phyloP scores from a whole-genome alignment of 2,888 invertebrate genomes.

The Drosophila hamatofila region DNA sequence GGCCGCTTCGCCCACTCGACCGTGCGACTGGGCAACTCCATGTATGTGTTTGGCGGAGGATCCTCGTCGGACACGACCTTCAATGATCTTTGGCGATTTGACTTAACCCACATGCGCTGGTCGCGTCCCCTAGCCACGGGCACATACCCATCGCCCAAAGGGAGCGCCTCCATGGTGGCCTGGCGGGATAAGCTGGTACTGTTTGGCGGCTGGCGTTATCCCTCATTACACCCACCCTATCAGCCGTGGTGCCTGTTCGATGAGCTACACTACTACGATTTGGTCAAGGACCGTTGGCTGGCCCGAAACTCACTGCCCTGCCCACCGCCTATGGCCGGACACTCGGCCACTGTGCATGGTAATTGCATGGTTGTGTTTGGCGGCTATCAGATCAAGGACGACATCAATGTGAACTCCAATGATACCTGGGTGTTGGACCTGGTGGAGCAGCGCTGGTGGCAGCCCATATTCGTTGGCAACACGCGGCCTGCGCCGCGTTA shows the following conservation, averaged over 20 bases:
- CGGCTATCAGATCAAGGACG: constrained; percentile 87
- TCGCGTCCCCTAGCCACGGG: constrained; percentile 91
- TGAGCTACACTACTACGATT: constrained; percentile 95
- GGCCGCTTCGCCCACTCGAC: constrained; percentile 97
- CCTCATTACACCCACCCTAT: constrained; percentile 93
- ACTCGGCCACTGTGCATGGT: constrained; percentile 94
- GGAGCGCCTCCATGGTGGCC: constrained; percentile 96
- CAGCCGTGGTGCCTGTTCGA: constrained; percentile 95
- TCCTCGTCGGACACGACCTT: constrained; percentile 97
- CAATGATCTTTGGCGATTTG: constrained; percentile 98
- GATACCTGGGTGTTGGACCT: constrained; percentile 96
- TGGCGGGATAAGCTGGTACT: constrained; percentile 93
- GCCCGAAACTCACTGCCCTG: constrained; percentile 70
- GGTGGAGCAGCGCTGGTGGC: constrained; percentile 91
- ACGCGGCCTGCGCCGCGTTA: constrained; percentile 93
- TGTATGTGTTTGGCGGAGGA: constrained; percentile 98
- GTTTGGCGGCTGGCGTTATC: constrained; percentile 98
- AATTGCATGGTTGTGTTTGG: constrained; percentile 94
- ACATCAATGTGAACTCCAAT: constrained; percentile 88
- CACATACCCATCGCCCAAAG: constrained; percentile 97
- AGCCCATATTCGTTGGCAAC: constrained; percentile 88
- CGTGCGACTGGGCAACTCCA: constrained; percentile 92
- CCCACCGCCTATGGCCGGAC: constrained; percentile 91
- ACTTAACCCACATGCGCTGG: constrained; percentile 94
- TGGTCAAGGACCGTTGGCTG: constrained; percentile 92